Evolutionary conservation across 2,797 vertebrate genomes (phyloP).

Genomic region (Perodicticus potto): DNA sequence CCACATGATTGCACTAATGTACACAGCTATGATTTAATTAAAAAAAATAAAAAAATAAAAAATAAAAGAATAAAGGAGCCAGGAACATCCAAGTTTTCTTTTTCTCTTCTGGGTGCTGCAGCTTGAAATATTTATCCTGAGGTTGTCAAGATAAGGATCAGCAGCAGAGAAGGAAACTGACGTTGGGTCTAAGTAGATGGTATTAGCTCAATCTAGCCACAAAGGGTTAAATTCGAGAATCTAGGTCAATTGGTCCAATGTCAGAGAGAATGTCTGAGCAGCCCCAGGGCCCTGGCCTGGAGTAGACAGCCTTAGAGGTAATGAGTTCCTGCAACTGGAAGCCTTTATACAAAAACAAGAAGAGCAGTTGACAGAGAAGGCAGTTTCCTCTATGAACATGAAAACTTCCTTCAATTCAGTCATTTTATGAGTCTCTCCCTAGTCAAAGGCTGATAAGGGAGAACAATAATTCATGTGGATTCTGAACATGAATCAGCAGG

Average conservation of each 20-base stretch:
- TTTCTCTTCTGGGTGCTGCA: background rate
- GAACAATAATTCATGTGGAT: background rate
- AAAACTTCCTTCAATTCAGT: background rate
- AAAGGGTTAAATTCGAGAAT: background rate
- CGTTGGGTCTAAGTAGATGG: background rate
- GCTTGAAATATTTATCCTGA: background rate
- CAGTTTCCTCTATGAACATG: background rate
- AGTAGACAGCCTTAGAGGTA: background rate
- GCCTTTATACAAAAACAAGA: background rate
- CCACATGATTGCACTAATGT: too few species aligned
- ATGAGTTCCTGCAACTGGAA: background rate
- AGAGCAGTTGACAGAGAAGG: background rate
- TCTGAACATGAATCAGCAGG: background rate
- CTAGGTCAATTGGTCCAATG: background rate
- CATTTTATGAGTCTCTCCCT: background rate
- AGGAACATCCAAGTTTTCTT: background rate
- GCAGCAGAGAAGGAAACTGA: background rate
- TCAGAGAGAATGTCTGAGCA: background rate
- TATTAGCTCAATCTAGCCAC: background rate
- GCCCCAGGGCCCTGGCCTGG: background rate
- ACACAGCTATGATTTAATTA: background rate
- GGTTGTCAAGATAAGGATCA: background rate
- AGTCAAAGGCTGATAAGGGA: background rate
- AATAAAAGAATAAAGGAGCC: background rate
- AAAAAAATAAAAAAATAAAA: conserved; percentile 8